These are phyloP conservation scores for Excalfactoria chinensis DNA, from an alignment of 2,113 vertebrate species.

Conservation along the genomic window DNA sequence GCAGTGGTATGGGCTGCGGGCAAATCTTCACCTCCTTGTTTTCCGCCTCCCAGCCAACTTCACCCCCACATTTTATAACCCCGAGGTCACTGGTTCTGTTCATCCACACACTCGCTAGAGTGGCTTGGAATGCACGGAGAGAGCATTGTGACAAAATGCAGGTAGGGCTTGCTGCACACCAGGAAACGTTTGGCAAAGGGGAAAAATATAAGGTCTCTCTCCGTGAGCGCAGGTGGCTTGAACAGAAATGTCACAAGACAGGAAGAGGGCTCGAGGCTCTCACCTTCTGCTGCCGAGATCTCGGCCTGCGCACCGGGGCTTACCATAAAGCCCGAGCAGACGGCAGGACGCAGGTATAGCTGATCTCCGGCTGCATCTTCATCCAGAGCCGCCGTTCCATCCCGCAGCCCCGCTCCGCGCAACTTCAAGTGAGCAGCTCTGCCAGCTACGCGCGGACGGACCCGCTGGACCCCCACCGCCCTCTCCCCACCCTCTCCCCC, in stretches of 20 bases:
- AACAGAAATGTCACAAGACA: not conserved
- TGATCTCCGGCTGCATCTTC: not conserved
- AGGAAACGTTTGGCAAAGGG: not conserved
- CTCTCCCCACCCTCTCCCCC: not conserved
- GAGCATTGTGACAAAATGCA: not conserved
- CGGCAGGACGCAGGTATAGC: fast-evolving
- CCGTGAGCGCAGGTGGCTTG: not conserved
- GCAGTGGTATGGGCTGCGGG: fast-evolving
- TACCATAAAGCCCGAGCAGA: not conserved
- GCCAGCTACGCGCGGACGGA: not conserved
- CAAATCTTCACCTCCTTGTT: not conserved
- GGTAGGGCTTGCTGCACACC: not conserved
- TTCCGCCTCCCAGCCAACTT: not conserved
- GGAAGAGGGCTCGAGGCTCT: not conserved
- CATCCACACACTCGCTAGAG: not conserved
- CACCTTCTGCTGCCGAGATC: not conserved
- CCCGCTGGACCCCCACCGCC: not conserved
- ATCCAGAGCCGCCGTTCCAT: not conserved
- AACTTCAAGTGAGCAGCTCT: not conserved
- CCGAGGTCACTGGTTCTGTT: not conserved
- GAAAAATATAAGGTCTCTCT: not conserved
- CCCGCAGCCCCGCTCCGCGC: not conserved
- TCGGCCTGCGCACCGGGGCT: not conserved
- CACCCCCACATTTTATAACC: not conserved
- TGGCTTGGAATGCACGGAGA: not conserved